Base-by-base conservation (phyloP, 2,797 vertebrate genomes). In the Thalassophryne amazonica region DNA sequence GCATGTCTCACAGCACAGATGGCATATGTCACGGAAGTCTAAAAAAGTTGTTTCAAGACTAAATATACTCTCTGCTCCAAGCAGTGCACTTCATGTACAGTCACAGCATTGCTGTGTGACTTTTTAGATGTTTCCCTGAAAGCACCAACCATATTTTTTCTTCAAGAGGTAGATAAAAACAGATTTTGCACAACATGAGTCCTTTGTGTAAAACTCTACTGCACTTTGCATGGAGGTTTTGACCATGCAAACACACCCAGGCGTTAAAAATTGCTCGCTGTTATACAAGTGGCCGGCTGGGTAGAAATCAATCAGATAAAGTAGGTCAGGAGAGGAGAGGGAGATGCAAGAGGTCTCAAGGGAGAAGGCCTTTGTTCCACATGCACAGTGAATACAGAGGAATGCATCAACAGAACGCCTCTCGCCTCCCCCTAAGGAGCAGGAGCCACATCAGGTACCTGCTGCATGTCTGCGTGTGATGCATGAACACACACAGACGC, bases 231-330 rank as follows among this genome's bases (percentile, higher is more conserved):
- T 28, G 11, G 14, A 57, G 27, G 14, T 31, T 38, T 60, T 61
- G 48, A 57, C 43, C 38, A 17, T 30, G 24, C 34, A 15, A 25
- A 24, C 27, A 36, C 14, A 16, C 34, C 8, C 20, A 12, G 41
- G 16, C 4, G 28, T 21, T 34, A 43, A 61, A 17, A 51, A 49
- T 34, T 63, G 56, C 48, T 55, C 5, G 4, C 45, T 49, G 56
- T 80, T 81, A 72, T 54, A 81, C 81, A 87, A 83, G 78, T 73
- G 71, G 58, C 69, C 55, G 64, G 57, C 65, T 49, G 67, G 61
- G 68, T 66, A 38, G 56, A 76, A 82, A 85, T 84, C 80, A 84
- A 85, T 86, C 80, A 77, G 76, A 67, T 78, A 80, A 88, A 85
- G 69, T 80, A 64, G 85, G 80, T 81, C 82, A 81, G 58, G 29